Evolutionary conservation across 2,888 invertebrate species (phyloP), one percentile per base, ranked within the genome.

Genomic region (Acleris holmiana): DNA sequence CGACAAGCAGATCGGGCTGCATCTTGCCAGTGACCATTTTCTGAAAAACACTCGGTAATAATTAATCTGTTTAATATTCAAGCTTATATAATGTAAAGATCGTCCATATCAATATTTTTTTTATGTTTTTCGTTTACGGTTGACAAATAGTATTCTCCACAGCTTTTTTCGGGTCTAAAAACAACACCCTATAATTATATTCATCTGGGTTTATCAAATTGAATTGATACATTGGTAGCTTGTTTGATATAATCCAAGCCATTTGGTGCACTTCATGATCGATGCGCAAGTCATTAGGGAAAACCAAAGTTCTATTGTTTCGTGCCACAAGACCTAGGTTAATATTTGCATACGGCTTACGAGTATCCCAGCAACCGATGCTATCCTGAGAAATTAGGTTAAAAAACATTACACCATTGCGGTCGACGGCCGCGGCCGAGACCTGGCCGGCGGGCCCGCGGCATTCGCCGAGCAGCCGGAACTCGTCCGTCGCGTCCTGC

Each of bases 291-390:
- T 97, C 97, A 72, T 97, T 97, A 0, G 97, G 97, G 77, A 97
- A 97, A 29, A 96, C 92, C 73, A 97, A 86, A 0, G 95, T 94
- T 35, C 89, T 90, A 49, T 94, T 93, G 80, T 94, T 94, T 66
- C 93, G 85, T 0, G 95, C 96, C 1, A 96, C 91, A 8, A 96
- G 85, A 1, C 93, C 94, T 56, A 96, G 83, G 80, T 96, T 96
- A 15, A 91, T 85, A 17, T 93, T 91, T 48, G 88, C 93, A 74
- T 97, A 97, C 0, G 95, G 94, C 73, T 96, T 96, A n/a, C 94
- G 91, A 4, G 95, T 95, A 76, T 97, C 95, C 97, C 97, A 97
- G 84, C 97, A 97, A 69, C 96, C 96, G 53, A 97, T 93, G 67
- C 96, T 94, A 83, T 97, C 96, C 67, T 94, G 93, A 62, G 96